Percentiles rank a stretch among this genome's conserved stretches.
Evolutionary conservation across 1,140 invertebrate species (phyloP).

Genomic region (Drosophila burlai): DNA sequence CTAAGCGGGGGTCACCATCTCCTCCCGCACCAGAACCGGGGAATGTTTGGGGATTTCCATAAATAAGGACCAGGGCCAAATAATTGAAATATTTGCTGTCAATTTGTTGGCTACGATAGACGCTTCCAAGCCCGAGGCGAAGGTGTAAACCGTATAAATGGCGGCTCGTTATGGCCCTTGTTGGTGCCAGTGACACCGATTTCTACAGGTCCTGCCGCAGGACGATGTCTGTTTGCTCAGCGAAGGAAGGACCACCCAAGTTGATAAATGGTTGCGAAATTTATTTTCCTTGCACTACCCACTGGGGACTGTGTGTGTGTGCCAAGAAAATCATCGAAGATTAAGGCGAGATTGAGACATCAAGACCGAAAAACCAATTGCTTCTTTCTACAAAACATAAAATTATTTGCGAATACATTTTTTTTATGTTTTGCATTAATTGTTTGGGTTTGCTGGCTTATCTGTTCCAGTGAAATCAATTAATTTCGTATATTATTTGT

Average conservation of each 20-base stretch:
- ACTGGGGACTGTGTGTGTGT: slow-evolving; percentile 32
- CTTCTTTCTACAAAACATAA: not conserved
- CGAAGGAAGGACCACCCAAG: slow-evolving; percentile 14
- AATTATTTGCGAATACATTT: not conserved
- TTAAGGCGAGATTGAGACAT: slow-evolving; percentile 57
- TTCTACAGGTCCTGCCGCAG: slow-evolving; percentile 32
- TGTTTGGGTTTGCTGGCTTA: too few relatives aligned
- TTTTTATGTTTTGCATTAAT: too few relatives aligned
- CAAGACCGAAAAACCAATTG: not conserved
- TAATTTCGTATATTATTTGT: too few relatives aligned
- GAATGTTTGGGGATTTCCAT: slow-evolving; percentile 42
- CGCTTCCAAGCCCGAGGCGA: slow-evolving; percentile 58
- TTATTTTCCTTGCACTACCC: slow-evolving; percentile 36
- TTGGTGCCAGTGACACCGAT: slow-evolving; percentile 50
- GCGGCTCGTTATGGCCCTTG: slow-evolving; percentile 68
- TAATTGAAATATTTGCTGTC: slow-evolving; percentile 83
- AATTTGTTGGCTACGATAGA: slow-evolving; percentile 74
- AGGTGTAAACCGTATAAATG: slow-evolving; percentile 80
- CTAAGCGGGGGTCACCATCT: slow-evolving; percentile 35
- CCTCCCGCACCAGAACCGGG: not conserved
- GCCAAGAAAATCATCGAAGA: slow-evolving; percentile 48
- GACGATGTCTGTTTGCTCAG: slow-evolving; percentile 44
- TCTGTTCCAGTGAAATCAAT: too few relatives aligned
- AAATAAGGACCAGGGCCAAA: slow-evolving; percentile 64
- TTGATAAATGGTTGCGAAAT: slow-evolving; percentile 69